Percentiles rank a stretch among this genome's conserved stretches.
These are phyloP conservation scores for Drepanosiphum platanoidis DNA, from an alignment of 2,888 invertebrate species.

Conservation along the genomic window DNA sequence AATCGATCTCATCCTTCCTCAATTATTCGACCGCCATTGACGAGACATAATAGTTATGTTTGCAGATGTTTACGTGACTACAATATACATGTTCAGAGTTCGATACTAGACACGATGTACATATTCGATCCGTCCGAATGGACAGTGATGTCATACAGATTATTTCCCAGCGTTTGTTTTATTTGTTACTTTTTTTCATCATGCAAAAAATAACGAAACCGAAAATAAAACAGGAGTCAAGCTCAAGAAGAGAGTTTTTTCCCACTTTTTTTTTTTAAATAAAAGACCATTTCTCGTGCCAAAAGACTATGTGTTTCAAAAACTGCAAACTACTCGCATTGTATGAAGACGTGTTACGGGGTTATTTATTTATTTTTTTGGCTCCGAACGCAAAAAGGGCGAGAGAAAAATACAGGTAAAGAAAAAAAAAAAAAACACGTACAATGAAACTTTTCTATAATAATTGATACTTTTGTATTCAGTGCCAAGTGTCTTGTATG, in stretches of 20 bases:
- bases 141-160: neutral
- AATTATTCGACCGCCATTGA: too few relatives aligned
- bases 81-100: too few relatives aligned
- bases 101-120: too few relatives aligned
- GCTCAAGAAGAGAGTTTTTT: slow-evolving; percentile 20
- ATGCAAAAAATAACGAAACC: slow-evolving; percentile 21
- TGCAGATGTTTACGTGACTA: too few relatives aligned
- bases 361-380: slow-evolving; percentile 18
- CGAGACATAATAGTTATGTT: too few relatives aligned
- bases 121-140: neutral
- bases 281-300: slow-evolving; percentile 37
- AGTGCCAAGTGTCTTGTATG: slow-evolving; percentile 15
- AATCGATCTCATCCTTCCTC: too few relatives aligned
- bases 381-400: slow-evolving; percentile 26
- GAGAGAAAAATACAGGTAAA: slow-evolving; percentile 35
- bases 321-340: slow-evolving; percentile 38
- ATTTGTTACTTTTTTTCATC: neutral
- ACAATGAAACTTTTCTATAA: slow-evolving; percentile 28
- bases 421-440: slow-evolving; percentile 42
- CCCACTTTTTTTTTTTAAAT: too few relatives aligned
- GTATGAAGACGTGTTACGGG: slow-evolving; percentile 13
- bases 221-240: slow-evolving; percentile 21
- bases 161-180: slow-evolving; percentile 5
- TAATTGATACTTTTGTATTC: slow-evolving; percentile 41
- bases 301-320: slow-evolving; percentile 34